These are phyloP conservation scores for Drosophila sproati DNA, from an alignment of 1,140 invertebrate species.

Conservation along the genomic window DNA sequence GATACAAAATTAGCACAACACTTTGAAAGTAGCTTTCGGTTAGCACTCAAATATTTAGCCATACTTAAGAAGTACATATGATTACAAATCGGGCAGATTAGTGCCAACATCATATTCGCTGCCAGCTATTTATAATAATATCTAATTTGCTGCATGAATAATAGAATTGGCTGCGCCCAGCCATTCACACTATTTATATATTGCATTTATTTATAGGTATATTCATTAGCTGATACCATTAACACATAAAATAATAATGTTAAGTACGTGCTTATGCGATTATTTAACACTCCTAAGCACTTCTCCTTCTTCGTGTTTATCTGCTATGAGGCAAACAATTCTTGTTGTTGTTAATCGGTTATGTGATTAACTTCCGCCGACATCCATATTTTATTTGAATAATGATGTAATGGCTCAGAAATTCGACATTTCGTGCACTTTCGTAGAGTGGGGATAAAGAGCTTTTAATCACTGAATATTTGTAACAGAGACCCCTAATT, in stretches of 20 bases:
- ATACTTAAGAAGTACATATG: background rate
- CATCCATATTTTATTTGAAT: background rate
- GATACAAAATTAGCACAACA: constrained; percentile 22
- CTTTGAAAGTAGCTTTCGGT: constrained; percentile 10
- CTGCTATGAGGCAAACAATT: background rate
- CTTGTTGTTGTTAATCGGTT: background rate
- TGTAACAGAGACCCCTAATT: too few relatives aligned
- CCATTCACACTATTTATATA: background rate
- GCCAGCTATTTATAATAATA: constrained; percentile 15
- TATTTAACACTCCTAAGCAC: background rate
- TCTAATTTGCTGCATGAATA: background rate
- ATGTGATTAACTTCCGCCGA: background rate
- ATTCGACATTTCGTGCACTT: background rate
- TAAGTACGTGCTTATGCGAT: background rate
- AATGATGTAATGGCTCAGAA: background rate
- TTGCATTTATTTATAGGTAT: background rate
- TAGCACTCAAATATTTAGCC: constrained; percentile 9
- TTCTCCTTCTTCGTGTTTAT: background rate
- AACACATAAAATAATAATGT: background rate
- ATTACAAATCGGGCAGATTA: background rate
- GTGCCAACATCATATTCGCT: background rate
- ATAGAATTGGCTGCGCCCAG: constrained; percentile 1
- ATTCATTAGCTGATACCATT: background rate
- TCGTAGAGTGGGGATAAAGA: background rate
- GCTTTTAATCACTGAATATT: background rate